phyloP scores from a whole-genome alignment of 2,113 vertebrate species.

The Ciconia boyciana region DNA sequence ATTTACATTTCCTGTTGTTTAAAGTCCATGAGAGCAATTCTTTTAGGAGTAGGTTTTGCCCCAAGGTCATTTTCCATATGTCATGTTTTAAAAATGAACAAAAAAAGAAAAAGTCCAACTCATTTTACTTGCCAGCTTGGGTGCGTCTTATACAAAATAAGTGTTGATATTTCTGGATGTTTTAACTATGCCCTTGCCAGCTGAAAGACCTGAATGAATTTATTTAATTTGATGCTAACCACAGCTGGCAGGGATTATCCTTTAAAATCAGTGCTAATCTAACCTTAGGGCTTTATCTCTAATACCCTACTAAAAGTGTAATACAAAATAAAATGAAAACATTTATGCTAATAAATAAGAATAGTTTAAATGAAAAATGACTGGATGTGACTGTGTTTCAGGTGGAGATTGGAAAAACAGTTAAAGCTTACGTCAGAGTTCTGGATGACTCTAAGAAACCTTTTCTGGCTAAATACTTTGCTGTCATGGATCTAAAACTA shows the following conservation, averaged over 20 bases:
- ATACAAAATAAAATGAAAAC: not conserved
- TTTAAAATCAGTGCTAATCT: not conserved
- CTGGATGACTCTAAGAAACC: constrained; percentile 88
- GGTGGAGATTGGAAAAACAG: constrained; percentile 94
- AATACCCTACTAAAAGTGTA: not conserved
- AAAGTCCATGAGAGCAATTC: not conserved
- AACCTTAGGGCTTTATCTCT: not conserved
- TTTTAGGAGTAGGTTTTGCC: not conserved
- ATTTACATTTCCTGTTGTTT: not conserved
- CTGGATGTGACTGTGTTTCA: constrained; percentile 58
- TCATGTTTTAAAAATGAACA: not conserved
- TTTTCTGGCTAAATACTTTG: constrained; percentile 86
- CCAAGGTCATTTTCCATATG: not conserved
- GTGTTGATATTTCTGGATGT: not conserved
- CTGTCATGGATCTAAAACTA: constrained; percentile 89
- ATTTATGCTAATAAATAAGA: not conserved
- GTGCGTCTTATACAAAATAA: not conserved
- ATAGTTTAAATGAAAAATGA: not conserved
- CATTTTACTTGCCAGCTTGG: not conserved
- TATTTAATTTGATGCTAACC: not conserved
- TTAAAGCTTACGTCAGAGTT: constrained; percentile 88
- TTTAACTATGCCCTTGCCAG: constrained; percentile 27
- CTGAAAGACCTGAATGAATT: not conserved
- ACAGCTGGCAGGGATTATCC: not conserved
- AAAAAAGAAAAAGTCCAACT: not conserved